Evolutionary conservation across 2,797 vertebrate genomes (phyloP), one percentile per base, ranked within the genome.

Genomic region (Oryzias dopingdopingensis): DNA sequence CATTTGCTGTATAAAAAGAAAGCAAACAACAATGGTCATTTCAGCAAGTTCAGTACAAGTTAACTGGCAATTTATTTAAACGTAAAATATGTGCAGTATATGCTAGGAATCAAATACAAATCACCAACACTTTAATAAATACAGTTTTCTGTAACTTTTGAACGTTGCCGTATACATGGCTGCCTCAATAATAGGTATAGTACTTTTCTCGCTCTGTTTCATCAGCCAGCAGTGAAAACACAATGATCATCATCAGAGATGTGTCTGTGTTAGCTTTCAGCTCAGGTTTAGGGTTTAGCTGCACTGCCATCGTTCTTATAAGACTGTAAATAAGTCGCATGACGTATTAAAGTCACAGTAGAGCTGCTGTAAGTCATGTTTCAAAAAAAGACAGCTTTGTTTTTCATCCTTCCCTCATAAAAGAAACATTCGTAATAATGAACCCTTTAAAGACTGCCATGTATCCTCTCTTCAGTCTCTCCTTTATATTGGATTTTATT

Each of bases 1-100:
- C 94, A 0, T 97, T 98, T 6, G 96, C 95, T 96, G 80, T 4
- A 62, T 22, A 56, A 17, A 45, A 48, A 66, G 49, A 50, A 48
- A 51, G 55, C 2, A 32, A 52, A 26, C 6, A 26, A 26, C 26
- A 12, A 37, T 37, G 3, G 12, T 37, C 3, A 37, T 37, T 12
- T 37, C 32, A 13, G 8, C 29, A 32, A 8, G 5, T 32, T 8
- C 7, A 32, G 32, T 37, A 37, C 10, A 37, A 13, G 1, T 12
- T 3, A 13, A 26, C 7, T 26, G 26, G 26, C 26, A 26, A 26
- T 26, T 26, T 6, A 1, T 26, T 7, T 6, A 5, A 26, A 26
- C 6, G 32, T 13, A 37, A 37, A 37, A 37, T 37, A 37, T 37
- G 10, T 12, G 3, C 32, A 22, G 20, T 22, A 22, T 22, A 37